Conservation (phyloP, 2,113 vertebrate species). For the Nanorana parkeri region DNA sequence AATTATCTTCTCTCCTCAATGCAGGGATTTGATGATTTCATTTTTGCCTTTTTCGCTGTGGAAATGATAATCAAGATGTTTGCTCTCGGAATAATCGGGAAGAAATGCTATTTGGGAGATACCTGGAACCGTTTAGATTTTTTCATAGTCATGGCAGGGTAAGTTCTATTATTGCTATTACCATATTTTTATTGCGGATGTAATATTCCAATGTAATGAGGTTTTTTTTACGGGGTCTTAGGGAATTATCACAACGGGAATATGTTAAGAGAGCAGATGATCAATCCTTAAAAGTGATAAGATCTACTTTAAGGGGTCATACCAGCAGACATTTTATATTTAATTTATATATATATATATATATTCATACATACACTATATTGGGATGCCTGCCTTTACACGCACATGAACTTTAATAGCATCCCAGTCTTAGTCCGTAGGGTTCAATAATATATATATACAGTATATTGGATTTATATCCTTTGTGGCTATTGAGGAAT, state of each 20-base stretch:
- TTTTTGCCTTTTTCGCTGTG: constrained; percentile 98
- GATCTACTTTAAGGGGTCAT: no score
- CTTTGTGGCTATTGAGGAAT: no score
- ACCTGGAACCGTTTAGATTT: constrained; percentile 98
- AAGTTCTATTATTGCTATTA: constrained; percentile 64
- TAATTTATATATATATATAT: no score
- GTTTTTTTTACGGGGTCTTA: constrained; percentile 2
- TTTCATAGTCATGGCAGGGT: constrained; percentile 97
- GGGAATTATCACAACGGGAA: neutral
- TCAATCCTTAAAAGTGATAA: neutral
- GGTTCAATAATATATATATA: no score
- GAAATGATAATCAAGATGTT: constrained; percentile 99
- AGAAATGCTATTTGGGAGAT: constrained; percentile 97
- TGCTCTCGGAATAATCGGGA: constrained; percentile 95
- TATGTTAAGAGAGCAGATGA: neutral
- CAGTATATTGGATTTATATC: no score
- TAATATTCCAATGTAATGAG: neutral
- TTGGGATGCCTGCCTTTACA: no score
- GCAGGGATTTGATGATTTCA: constrained; percentile 97
- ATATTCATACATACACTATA: no score
- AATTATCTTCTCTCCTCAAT: constrained; percentile 53
- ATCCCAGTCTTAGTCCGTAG: no score
- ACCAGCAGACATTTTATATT: no score
- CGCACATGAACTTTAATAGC: no score
- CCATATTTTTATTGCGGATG: neutral